Evolutionary conservation across 2,113 vertebrate species (phyloP), one percentile per base, ranked within the genome.

Genomic region (Phalacrocorax carbo): DNA sequence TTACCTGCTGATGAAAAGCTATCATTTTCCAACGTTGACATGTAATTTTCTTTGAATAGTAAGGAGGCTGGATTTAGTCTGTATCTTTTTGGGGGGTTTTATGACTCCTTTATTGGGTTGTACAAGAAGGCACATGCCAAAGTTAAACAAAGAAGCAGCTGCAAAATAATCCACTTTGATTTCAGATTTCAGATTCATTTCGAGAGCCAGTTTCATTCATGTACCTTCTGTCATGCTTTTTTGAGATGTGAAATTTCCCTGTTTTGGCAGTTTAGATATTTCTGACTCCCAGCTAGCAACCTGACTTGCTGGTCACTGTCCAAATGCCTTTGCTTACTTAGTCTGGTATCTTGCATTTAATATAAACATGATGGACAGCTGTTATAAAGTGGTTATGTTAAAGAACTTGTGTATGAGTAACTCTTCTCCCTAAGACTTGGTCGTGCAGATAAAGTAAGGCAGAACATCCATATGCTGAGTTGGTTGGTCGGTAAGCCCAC

Each of bases 61-160:
- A 42, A 60, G 78, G 70, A 72, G 82, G 71, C 68, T 86, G 93
- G 9, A 4, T 92, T 76, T 32, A 83, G 46, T 25, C 75, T 73
- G 54, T 21, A 34, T 62, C 49, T 61, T 61, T 46, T 38, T 72
- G 71, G 9, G 46, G 20, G 42, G 1, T 44, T 72, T 30, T 21
- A 1, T 66, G 69, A 57, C 60, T 93, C 69, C 72, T 64, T 49
- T 48, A 12, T 20, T 82, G 84, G 44, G 15, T 62, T 5, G 29
- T 38, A 21, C 75, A n/a, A 15, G 79, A 36, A 88, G 58, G 78
- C 75, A 2, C 58, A 15, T 66, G 69, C 73, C 96, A 93, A 60
- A 87, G 38, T 5, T 23, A 72, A 48, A 82, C 93, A 91, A 86
- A 94, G 90, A 30, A 82, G 90, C 93, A 96, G 93, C 93, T 96